Conservation (phyloP, 2,888 invertebrate species). For the Saturnia japonica region DNA sequence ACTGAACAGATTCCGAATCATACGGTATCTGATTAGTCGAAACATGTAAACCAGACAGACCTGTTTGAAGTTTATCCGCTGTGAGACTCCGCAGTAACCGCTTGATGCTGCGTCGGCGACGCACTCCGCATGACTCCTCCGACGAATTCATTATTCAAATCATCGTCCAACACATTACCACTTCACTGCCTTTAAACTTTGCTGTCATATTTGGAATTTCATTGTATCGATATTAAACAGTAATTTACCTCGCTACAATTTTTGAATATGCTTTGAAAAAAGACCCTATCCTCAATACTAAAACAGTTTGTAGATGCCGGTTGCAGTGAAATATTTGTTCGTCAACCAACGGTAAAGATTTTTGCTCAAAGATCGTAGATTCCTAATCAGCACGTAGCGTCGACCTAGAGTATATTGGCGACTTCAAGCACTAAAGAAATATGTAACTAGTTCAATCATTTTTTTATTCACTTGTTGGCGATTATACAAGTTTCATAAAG, state of each 20-base stretch:
- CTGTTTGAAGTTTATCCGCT: constrained; percentile 65
- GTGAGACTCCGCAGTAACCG: constrained; percentile 76
- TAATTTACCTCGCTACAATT: neutral
- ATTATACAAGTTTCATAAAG: too few species aligned
- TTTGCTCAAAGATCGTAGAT: too few species aligned
- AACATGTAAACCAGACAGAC: constrained; percentile 7
- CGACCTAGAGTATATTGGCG: too few species aligned
- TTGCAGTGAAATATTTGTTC: too few species aligned
- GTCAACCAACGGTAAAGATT: too few species aligned
- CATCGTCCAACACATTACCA: constrained; percentile 25
- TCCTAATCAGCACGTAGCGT: too few species aligned
- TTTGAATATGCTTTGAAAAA: neutral
- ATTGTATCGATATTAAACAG: neutral
- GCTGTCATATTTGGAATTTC: constrained; percentile 14
- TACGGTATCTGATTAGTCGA: neutral
- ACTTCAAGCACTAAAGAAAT: too few species aligned
- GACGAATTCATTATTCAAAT: constrained; percentile 54
- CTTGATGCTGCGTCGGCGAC: constrained; percentile 77
- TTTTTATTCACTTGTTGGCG: too few species aligned
- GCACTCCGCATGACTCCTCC: constrained; percentile 66
- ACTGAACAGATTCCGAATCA: neutral
- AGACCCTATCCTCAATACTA: neutral
- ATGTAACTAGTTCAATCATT: too few species aligned
- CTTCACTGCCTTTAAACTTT: neutral
- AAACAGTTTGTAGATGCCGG: too few species aligned